Conservation (phyloP, 2,888 invertebrate species). For the Drosophila emarginata region DNA sequence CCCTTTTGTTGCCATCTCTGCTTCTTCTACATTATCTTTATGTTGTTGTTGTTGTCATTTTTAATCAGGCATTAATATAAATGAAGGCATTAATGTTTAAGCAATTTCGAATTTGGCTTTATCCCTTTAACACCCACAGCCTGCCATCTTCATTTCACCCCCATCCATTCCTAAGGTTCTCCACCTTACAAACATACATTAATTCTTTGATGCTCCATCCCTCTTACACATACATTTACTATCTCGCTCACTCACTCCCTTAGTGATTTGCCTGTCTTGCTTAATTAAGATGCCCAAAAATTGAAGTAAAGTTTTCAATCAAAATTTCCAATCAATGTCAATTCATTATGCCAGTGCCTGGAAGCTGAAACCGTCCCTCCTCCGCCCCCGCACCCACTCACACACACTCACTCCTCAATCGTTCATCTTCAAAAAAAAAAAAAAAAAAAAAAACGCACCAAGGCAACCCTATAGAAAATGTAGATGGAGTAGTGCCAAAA, state of each 20-base stretch:
- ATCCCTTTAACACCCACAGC: neutral
- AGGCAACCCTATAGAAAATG: constrained; percentile 26
- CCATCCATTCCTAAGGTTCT: too few relatives aligned
- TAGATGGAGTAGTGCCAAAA: neutral
- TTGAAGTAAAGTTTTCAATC: constrained; percentile 79
- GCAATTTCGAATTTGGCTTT: constrained; percentile 30
- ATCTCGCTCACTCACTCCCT: constrained; percentile 24
- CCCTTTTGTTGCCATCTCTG: neutral
- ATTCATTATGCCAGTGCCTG: constrained; percentile 72
- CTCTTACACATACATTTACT: neutral
- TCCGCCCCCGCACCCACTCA: neutral
- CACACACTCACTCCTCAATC: neutral
- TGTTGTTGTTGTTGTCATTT: constrained; percentile 14
- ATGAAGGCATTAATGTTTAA: constrained; percentile 52
- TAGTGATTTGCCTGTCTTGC: constrained; percentile 5
- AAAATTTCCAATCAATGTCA: constrained; percentile 82
- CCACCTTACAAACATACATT: too few relatives aligned
- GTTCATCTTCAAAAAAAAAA: constrained; percentile 11
- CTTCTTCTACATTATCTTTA: constrained; percentile 8
- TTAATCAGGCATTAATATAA: constrained; percentile 46
- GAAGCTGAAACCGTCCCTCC: too few relatives aligned
- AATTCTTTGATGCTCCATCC: too few relatives aligned
- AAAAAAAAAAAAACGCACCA: constrained; percentile 10
- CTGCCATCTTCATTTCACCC: neutral
- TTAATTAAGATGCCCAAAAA: constrained; percentile 76